A percentile compares a stretch with the other conserved stretches of the same genome.
These are phyloP conservation scores for Mixornis gularis DNA, from an alignment of 2,113 vertebrate species.

Conservation along the genomic window DNA sequence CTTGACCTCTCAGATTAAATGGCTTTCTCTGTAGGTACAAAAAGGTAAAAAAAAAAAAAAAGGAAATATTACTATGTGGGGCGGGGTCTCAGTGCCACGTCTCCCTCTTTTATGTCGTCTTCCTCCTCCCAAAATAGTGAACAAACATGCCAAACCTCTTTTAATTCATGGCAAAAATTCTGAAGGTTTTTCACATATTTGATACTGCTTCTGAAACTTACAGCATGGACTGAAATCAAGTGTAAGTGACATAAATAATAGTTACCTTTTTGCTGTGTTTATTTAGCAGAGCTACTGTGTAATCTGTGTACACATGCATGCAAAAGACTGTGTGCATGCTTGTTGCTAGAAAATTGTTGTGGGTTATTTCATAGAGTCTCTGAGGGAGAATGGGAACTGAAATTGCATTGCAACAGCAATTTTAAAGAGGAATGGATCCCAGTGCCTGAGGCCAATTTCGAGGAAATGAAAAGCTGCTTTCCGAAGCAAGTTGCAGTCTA, in stretches of 20 bases:
- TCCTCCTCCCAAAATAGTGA: rapidly evolving
- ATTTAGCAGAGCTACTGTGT: not conserved
- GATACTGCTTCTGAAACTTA: not conserved
- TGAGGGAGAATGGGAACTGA: not conserved
- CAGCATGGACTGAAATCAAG: not conserved
- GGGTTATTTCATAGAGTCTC: not conserved
- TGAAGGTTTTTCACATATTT: not conserved
- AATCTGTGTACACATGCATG: not conserved
- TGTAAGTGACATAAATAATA: not conserved
- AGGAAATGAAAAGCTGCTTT: not conserved
- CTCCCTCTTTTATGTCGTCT: not conserved
- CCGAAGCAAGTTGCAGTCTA: not conserved
- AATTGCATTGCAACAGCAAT: not conserved
- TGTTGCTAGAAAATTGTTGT: not conserved
- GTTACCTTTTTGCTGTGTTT: not conserved
- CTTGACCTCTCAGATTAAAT: not conserved
- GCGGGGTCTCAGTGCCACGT: not conserved
- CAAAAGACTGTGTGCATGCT: not conserved
- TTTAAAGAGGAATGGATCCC: not conserved
- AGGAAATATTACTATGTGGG: not conserved
- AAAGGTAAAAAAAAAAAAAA: not conserved
- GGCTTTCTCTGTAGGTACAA: not conserved
- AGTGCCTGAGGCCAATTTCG: not conserved
- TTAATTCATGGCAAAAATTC: not conserved
- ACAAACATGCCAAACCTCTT: not conserved